These are phyloP conservation scores for Schizothorax lantsangensis DNA, from an alignment of 2,797 vertebrate genomes.

Conservation along the genomic window DNA sequence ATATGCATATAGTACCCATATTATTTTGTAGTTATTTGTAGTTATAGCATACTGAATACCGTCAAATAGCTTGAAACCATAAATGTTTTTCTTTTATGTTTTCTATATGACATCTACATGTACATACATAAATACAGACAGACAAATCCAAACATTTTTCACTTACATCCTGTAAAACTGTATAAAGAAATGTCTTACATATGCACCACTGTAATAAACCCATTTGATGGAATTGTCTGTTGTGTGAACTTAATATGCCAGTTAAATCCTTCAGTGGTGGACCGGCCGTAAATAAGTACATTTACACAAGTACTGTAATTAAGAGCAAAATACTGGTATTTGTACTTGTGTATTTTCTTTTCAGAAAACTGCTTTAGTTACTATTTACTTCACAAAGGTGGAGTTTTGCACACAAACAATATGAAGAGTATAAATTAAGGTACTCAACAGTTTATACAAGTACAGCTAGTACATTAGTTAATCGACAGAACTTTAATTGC, in stretches of 20 bases:
- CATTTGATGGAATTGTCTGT: constrained; percentile 19
- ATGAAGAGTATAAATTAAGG: constrained; percentile 1
- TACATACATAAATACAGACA: not conserved
- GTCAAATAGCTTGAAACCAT: constrained; percentile 1
- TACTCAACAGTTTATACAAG: not conserved
- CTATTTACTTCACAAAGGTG: not conserved
- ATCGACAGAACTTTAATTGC: constrained; percentile 3
- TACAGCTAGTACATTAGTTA: not conserved
- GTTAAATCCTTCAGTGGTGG: constrained; percentile 2
- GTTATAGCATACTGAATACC: not conserved
- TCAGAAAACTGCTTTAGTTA: constrained; percentile 1
- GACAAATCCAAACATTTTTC: not conserved
- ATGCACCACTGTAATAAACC: constrained; percentile 5
- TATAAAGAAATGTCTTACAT: constrained; percentile 1
- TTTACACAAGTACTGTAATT: not conserved
- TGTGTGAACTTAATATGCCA: constrained; percentile 9
- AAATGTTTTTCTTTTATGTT: constrained; percentile 4
- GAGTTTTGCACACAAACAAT: constrained; percentile 10
- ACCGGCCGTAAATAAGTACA: not conserved
- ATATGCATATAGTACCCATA: constrained; percentile 4
- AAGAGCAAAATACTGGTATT: too few relatives aligned
- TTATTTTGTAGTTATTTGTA: not conserved
- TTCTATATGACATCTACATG: not conserved
- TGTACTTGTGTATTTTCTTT: not conserved
- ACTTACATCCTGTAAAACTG: constrained; percentile 12